Base-by-base conservation (phyloP, 1,140 invertebrate species). In the Andricus grossulariae region DNA sequence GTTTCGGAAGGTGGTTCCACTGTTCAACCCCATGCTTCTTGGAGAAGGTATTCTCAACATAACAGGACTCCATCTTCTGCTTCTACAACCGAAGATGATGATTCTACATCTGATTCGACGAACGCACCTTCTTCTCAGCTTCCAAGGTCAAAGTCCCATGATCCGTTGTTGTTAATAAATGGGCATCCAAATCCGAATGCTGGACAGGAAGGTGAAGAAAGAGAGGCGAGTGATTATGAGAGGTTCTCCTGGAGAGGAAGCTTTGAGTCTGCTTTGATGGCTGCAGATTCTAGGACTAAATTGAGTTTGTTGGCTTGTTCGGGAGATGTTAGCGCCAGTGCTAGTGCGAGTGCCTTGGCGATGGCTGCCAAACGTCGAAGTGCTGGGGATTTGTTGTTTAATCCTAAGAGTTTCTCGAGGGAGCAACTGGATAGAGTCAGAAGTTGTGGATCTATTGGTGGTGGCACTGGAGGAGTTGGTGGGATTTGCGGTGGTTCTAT, bases 221-320 rank as follows among this genome's bases (percentile, higher is more conserved):
- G 94, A 76, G 95, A 95, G 82, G 94, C 95, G n/a, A 96, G 96
- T 91, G 96, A 97, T 85, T 96, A 96, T 92, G 96, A 97, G 87
- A 91, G 96, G 70, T 97, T 97, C 90, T 97, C 96, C 75, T 97
- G 97, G 96, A 93, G 96, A 77, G 96, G 96, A 73, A 97, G 96
- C 89, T 97, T 97, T 90, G 97, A 97, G 86, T 97, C 96, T 5
- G 96, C 96, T 12, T 89, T 97, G 50, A 94, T 97, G 88, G 96
- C 96, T 15, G 94, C 94, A 50, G 96, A 97, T 86, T 96, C 96
- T 2, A 92, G 96, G 74, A 96, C 95, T 15, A 96, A 95, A 80
- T 89, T 96, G 45, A 95, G 95, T 70, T 91, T 96, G 57, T 90
- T 94, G 32, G 94, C 95, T 21, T 92, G 91, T 18, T 92, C 89